Percentiles rank a stretch among this genome's conserved stretches.
phyloP scores from a whole-genome alignment of 2,888 invertebrate genomes.

The Pheosia gnoma region DNA sequence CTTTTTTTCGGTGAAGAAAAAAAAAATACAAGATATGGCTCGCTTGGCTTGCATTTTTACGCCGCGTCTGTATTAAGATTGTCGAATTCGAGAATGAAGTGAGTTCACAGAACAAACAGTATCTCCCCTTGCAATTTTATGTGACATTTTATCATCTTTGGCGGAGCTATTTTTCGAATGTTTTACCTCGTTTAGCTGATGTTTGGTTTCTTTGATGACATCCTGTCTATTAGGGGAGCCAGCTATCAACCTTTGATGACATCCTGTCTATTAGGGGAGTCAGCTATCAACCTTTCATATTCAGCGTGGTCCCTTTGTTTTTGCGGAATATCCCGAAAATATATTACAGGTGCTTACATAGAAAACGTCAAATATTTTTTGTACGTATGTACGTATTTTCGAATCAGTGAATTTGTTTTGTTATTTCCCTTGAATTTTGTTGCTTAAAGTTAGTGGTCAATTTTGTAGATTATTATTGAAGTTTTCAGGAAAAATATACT shows the following conservation, averaged over 20 bases:
- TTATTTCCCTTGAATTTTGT: no score
- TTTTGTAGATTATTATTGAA: no score
- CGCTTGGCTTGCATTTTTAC: no score
- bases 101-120: slow-evolving; percentile 22
- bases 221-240: slow-evolving; percentile 42
- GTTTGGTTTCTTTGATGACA: slow-evolving; percentile 60
- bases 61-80: no score
- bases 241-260: slow-evolving; percentile 56
- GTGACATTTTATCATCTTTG: slow-evolving; percentile 64
- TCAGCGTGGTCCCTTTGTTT: slow-evolving; percentile 36
- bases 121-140: slow-evolving; percentile 46
- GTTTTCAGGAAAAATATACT: no score
- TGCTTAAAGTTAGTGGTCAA: no score
- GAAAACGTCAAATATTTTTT: slow-evolving; percentile 22
- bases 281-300: slow-evolving; percentile 36
- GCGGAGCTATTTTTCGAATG: slow-evolving; percentile 63
- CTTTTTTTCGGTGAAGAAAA: no score
- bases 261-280: slow-evolving; percentile 43
- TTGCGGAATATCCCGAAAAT: slow-evolving; percentile 17
- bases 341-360: slow-evolving; percentile 17
- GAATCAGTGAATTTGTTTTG: neutral
- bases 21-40: no score
- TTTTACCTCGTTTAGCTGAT: slow-evolving; percentile 67
- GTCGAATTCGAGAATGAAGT: slow-evolving; percentile 14
- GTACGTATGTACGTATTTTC: slow-evolving; percentile 5